Conservation (phyloP, 2,797 vertebrate species). For the Pseudochirops corinnae region DNA sequence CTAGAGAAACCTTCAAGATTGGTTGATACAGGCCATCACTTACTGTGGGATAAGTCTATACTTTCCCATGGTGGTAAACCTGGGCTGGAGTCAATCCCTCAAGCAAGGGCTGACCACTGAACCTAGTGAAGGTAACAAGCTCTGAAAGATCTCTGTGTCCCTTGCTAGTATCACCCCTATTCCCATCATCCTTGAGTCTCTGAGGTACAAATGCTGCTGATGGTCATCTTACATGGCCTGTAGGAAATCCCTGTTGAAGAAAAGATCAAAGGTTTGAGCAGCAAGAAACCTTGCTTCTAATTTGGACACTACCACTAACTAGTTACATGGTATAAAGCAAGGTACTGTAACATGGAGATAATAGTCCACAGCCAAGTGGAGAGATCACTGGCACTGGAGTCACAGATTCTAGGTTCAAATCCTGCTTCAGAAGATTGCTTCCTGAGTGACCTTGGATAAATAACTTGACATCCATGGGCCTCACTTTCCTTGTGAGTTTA, state of each 20-base stretch:
- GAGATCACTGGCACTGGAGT: neutral
- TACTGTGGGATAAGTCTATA: neutral
- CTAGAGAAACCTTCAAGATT: too few species aligned
- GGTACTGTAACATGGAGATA: neutral
- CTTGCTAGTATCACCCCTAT: neutral
- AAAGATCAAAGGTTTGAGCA: neutral
- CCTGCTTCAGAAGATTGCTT: neutral
- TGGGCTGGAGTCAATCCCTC: neutral
- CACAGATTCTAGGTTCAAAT: neutral
- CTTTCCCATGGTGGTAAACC: neutral
- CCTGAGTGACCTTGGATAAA: neutral
- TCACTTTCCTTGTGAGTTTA: neutral
- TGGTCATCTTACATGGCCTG: neutral
- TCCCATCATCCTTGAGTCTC: neutral
- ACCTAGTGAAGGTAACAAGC: neutral
- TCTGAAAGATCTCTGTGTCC: neutral
- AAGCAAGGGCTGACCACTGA: neutral
- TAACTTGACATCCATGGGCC: neutral
- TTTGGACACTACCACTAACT: neutral
- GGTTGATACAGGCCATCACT: neutral
- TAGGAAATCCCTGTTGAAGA: neutral
- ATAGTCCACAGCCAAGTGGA: neutral
- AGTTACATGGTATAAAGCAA: neutral
- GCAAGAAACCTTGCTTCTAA: neutral
- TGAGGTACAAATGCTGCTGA: neutral